Conservation (phyloP, 2,113 vertebrate genomes). For the Rattus rattus region DNA sequence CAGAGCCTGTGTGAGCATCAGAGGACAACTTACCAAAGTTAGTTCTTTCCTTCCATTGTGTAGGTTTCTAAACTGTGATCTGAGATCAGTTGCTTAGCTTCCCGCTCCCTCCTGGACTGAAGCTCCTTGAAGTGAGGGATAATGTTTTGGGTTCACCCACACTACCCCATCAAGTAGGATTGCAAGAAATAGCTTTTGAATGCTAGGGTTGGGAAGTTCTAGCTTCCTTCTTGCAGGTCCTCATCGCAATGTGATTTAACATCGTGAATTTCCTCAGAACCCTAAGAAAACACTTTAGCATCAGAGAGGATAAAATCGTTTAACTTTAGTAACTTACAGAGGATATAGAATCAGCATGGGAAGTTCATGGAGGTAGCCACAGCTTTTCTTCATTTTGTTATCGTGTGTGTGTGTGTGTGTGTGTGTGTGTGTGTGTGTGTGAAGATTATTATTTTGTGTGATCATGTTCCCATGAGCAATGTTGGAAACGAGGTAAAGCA, state of each 20-base stretch:
- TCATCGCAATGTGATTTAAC: neutral
- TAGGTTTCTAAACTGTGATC: neutral
- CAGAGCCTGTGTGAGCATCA: neutral
- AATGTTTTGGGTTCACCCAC: neutral
- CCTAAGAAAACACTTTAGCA: slow-evolving; percentile 6
- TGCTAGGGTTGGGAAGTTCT: neutral
- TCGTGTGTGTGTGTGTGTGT: neutral
- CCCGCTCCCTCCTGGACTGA: neutral
- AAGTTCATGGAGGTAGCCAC: neutral
- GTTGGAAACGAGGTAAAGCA: neutral
- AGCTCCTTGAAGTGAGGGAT: neutral
- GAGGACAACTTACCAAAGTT: neutral
- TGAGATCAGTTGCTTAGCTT: neutral
- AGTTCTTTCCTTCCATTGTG: neutral
- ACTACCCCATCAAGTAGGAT: too few relatives aligned
- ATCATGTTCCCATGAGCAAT: neutral
- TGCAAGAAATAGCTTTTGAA: neutral
- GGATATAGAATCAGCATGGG: neutral
- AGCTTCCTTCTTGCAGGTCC: neutral
- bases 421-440: neutral
- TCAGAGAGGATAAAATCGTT: slow-evolving; percentile 10
- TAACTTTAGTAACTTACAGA: neutral
- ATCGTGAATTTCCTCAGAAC: neutral
- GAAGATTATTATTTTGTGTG: neutral
- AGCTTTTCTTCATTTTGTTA: slow-evolving; percentile 15